phyloP scores from a whole-genome alignment of 2,797 vertebrate genomes.

The Ctenochaetus hawaiiensis region DNA sequence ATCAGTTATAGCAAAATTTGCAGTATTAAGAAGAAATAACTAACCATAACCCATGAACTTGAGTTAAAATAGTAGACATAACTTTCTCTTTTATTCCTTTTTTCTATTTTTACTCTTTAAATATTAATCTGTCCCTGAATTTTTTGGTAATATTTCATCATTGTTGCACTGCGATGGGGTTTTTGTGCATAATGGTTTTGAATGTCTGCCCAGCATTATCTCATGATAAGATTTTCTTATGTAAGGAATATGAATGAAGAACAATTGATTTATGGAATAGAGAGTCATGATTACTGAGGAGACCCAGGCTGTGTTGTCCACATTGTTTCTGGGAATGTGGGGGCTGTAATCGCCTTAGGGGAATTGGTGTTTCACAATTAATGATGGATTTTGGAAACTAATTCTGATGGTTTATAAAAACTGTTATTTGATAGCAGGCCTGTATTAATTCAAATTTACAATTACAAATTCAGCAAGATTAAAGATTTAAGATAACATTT shows the following conservation, averaged over 20 bases:
- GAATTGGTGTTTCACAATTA: neutral
- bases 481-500: neutral
- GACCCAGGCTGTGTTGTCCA: neutral
- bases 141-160: neutral
- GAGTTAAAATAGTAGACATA: too few species aligned
- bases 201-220: neutral
- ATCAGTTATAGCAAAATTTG: too few species aligned
- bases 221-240: constrained; percentile 10
- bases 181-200: neutral
- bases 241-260: constrained; percentile 1
- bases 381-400: neutral
- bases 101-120: too few species aligned
- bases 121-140: neutral
- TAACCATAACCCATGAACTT: too few species aligned
- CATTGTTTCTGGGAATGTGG: neutral
- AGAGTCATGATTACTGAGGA: neutral
- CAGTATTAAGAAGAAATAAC: too few species aligned
- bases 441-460: too few species aligned
- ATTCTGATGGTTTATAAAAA: too few species aligned
- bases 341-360: neutral
- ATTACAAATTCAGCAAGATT: too few species aligned
- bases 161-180: neutral
- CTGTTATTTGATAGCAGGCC: too few species aligned
- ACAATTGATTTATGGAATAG: neutral
- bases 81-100: too few species aligned